phyloP scores from a whole-genome alignment of 2,797 vertebrate genomes.

The Epinephelus awoara region DNA sequence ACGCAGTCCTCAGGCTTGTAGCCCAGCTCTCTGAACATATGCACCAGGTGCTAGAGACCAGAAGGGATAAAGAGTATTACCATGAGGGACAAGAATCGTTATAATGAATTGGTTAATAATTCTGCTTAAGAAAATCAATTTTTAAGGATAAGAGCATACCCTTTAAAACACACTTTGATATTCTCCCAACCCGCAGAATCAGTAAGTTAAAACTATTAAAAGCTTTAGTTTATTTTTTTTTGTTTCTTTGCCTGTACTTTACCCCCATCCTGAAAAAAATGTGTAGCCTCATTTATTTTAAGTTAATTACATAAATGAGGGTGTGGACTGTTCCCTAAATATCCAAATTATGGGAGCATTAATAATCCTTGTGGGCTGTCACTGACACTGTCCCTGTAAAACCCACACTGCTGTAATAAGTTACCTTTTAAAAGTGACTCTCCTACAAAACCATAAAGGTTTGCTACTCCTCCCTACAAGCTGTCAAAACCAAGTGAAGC shows the following conservation, averaged over 20 bases:
- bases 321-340: not conserved
- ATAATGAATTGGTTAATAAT: not conserved
- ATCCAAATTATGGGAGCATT: not conserved
- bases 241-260: not conserved
- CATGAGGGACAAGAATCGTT: not conserved
- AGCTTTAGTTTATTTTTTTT: not conserved
- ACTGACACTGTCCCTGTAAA: not conserved
- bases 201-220: not conserved
- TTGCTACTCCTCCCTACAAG: not conserved
- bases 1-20: constrained; percentile 80
- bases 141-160: not conserved
- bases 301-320: not conserved
- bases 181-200: not conserved
- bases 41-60: constrained; percentile 82
- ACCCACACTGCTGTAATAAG: not conserved
- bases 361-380: not conserved
- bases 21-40: constrained; percentile 87
- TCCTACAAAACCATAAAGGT: not conserved
- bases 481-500: too few relatives aligned
- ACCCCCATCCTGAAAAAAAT: not conserved
- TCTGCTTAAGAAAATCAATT: not conserved
- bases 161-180: not conserved
- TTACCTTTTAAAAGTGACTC: not conserved
- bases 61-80: constrained; percentile 13
- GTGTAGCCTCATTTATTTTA: not conserved